Base-by-base conservation (phyloP, 1,140 invertebrate genomes). In the Solen grandis region DNA sequence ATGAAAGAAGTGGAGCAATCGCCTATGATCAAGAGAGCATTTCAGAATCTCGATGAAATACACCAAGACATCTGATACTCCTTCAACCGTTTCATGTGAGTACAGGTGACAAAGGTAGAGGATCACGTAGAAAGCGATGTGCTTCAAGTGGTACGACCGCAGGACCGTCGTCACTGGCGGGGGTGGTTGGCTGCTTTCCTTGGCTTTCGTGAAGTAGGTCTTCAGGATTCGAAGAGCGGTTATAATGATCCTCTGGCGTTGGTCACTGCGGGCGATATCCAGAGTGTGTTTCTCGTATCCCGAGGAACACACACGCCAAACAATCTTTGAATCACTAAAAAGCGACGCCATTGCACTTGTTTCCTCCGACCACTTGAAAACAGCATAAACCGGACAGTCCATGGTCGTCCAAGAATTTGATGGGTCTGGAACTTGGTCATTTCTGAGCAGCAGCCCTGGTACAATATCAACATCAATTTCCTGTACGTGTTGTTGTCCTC, bases 71-170 rank as follows among this genome's bases (percentile, higher is more conserved):
- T 46, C 41, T 10, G 8, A 10, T 8, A 46, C 41, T 19, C 41
- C 41, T 8, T 19, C 19, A 8, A 46, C 41, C 19, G 8, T 46
- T 8, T 8, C 41, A 46, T 46, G 8, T 46, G 8, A 10, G 41
- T 46, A 19, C 8, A 8, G 41, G 41, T 46, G 19, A 8, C 41
- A 8, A 19, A 46, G 41, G 19, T 10, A 46, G 8, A 46, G 19
- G 41, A 46, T 46, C 41, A 46, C 41, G 46, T 76, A 76, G 41
- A 76, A 76, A 5, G 73, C 73, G 22, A 76, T 35, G 22, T 76
- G 73, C 31, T 63, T 76, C 25, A 63, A 25, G 36, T 63, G 41
- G 29, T 76, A 76, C 22, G 73, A 76, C 29, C 46, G 35, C 31
- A 76, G 16, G 5, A 76, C 73, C 19, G 73, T 76, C 5, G 46